Percentiles rank a stretch among this genome's conserved stretches.
These are phyloP conservation scores for Dicerorhinus sumatrensis DNA, from an alignment of 2,113 vertebrate genomes.

Conservation along the genomic window DNA sequence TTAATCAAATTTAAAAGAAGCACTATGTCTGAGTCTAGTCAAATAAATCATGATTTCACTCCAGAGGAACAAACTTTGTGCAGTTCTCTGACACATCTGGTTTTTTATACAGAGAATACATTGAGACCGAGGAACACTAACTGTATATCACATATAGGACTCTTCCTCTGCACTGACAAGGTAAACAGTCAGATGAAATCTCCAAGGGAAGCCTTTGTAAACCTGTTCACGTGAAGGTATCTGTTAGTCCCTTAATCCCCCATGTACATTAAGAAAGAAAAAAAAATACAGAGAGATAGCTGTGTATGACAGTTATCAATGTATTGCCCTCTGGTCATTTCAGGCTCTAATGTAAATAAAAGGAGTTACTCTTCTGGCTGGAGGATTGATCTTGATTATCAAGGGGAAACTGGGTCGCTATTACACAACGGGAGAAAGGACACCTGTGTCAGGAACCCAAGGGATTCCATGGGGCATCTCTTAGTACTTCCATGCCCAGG, in stretches of 20 bases:
- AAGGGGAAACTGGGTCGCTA: neutral
- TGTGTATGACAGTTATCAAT: neutral
- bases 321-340: neutral
- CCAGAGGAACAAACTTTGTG: neutral
- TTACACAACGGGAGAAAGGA: neutral
- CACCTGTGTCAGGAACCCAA: neutral
- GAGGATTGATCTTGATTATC: neutral
- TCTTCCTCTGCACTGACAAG: neutral
- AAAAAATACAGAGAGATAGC: neutral
- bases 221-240: neutral
- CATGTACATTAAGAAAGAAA: neutral
- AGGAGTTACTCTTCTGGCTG: neutral
- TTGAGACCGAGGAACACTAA: neutral
- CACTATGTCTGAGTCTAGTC: conserved; percentile 34
- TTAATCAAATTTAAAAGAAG: conserved; percentile 70
- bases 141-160: neutral
- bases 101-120: conserved; percentile 36
- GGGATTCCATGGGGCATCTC: neutral
- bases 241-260: neutral
- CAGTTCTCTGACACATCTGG: neutral
- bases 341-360: neutral
- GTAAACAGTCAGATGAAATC: neutral
- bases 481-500: no score
- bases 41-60: conserved; percentile 66
- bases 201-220: neutral